phyloP scores from a whole-genome alignment of 2,888 invertebrate species.

The Hyalella azteca region DNA sequence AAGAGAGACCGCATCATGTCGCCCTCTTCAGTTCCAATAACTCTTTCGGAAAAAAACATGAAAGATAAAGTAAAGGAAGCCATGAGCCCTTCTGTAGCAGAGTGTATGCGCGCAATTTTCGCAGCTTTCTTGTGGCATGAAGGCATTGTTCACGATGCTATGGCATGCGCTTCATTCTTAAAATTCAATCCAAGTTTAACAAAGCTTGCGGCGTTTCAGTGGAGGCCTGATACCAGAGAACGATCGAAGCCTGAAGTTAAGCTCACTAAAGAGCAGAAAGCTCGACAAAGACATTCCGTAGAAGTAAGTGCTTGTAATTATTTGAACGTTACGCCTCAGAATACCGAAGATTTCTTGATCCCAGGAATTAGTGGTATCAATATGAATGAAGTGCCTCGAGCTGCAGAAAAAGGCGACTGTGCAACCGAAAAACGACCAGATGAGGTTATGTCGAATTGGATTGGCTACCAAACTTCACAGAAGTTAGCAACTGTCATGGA shows the following conservation, averaged over 20 bases:
- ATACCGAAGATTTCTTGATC: slow-evolving; percentile 50
- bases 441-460: slow-evolving; percentile 65
- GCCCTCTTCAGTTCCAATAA: slow-evolving; percentile 62
- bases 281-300: slow-evolving; percentile 77
- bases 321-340: slow-evolving; percentile 51
- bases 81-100: slow-evolving; percentile 88
- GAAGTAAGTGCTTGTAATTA: slow-evolving; percentile 70
- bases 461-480: slow-evolving; percentile 61
- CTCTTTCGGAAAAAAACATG: slow-evolving; percentile 62
- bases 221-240: slow-evolving; percentile 59
- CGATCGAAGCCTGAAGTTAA: slow-evolving; percentile 45
- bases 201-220: slow-evolving; percentile 72
- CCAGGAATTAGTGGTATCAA: slow-evolving; percentile 53
- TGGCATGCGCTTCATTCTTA: slow-evolving; percentile 95
- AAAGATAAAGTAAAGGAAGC: slow-evolving; percentile 70
- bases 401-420: slow-evolving; percentile 37
- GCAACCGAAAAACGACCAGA: slow-evolving; percentile 64
- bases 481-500: slow-evolving; percentile 58
- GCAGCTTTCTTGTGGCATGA: slow-evolving; percentile 98
- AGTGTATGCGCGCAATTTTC: slow-evolving; percentile 91
- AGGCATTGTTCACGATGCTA: slow-evolving; percentile 95
- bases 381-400: slow-evolving; percentile 59
- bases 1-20: slow-evolving; percentile 64
- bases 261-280: slow-evolving; percentile 66
- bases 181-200: slow-evolving; percentile 89